phyloP scores from a whole-genome alignment of 1,140 invertebrate species.

The Leptinotarsa defecta region DNA sequence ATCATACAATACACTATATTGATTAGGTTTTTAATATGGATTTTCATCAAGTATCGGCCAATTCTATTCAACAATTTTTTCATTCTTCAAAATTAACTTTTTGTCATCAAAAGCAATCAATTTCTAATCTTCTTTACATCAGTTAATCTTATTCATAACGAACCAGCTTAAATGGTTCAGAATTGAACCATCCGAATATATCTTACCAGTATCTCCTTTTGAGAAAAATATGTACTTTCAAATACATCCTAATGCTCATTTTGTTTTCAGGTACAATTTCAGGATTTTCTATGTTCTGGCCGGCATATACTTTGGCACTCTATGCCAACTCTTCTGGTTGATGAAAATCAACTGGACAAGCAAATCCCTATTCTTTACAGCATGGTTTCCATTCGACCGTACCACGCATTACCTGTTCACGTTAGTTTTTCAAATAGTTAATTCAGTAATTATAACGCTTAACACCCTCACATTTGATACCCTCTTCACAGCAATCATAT shows the following conservation, averaged over 20 bases:
- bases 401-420: background rate
- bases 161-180: background rate
- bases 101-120: no score
- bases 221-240: background rate
- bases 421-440: background rate
- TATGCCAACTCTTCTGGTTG: conserved; percentile 3
- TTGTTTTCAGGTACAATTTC: background rate
- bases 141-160: background rate
- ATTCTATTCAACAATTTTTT: no score
- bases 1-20: no score
- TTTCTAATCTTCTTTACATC: background rate
- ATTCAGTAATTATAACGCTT: background rate
- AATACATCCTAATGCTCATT: background rate
- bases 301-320: background rate
- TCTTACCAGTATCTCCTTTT: background rate
- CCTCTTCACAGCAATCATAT: background rate
- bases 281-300: background rate
- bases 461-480: background rate
- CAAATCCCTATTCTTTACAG: background rate
- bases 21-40: no score
- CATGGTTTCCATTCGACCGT: background rate
- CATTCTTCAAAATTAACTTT: no score
- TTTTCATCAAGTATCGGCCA: no score
- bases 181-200: background rate
- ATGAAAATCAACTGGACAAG: background rate